Evolutionary conservation across 2,113 vertebrate genomes (phyloP), one percentile per base, ranked within the genome.

Genomic region (Cricetomys ansorgei): DNA sequence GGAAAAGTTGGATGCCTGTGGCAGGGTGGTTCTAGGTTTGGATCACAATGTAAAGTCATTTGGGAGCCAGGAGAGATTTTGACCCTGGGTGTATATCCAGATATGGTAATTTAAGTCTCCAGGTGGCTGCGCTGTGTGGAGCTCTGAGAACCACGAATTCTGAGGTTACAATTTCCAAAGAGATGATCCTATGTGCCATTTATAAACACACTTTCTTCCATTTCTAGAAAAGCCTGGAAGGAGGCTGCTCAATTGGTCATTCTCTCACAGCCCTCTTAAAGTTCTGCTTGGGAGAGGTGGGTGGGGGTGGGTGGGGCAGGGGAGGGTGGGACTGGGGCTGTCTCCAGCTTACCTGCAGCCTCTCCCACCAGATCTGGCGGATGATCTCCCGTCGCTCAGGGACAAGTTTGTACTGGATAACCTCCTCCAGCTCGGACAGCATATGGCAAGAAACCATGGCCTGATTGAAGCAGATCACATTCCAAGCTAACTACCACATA

Each of bases 371-470:
- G 81, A 99, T 99, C 97, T 99, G 99, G 92, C 99, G 99, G 97
- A 99, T 99, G 98, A 99, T 99, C 98, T 99, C 99, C 23, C 99
- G 99, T 64, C 99, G 99, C 70, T 99, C 99, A 0, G 99, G 99
- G 69, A 99, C 99, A 97, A 99, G 99, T 97, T 99, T 99, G 94
- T 99, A 99, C 98, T 99, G 99, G 98, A 99, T 99, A 64, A 99
- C 99, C 98, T 99, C 99, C 98, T 99, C 99, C 94, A 99, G 98
- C 98, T 99, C 99, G 0, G 99, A 99, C 83, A 99, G 99, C 99
- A 99, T 99, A 98, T 99, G 99, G 98, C 99, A 99, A 89, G 99
- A 99, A 21, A 99, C 99, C 99, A 99, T 99, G 89, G 99, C 99
- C 99, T 99, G 94, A 77, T 80, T 94, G 97, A 73, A 97, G 97